Conservation (phyloP, 2,113 vertebrate species). For the Daphoenositta chrysoptera region DNA sequence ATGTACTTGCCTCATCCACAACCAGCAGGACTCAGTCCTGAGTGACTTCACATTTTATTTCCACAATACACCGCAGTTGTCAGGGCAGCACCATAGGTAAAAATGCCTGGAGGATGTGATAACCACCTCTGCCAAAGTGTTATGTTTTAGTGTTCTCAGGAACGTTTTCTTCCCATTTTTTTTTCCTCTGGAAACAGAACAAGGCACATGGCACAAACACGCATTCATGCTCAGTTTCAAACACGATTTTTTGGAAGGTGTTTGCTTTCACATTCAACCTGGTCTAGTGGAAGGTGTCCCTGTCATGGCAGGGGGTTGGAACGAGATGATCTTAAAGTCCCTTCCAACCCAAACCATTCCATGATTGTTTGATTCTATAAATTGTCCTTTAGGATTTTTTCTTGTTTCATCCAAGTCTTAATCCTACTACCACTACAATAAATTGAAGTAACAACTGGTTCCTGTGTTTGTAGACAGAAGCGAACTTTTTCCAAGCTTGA, state of each 20-base stretch:
- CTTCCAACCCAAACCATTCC: background rate
- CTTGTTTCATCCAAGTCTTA: background rate
- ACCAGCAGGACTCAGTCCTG: background rate
- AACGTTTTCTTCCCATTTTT: background rate
- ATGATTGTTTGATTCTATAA: background rate
- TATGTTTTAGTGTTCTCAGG: background rate
- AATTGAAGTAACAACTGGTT: background rate
- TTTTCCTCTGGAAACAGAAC: background rate
- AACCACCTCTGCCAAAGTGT: background rate
- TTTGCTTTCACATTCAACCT: background rate
- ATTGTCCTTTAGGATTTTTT: background rate
- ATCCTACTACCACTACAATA: background rate
- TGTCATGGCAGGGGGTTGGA: background rate
- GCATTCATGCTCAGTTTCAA: background rate
- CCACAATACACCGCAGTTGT: background rate
- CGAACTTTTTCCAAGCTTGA: background rate
- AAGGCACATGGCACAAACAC: background rate
- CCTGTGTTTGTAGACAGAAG: background rate
- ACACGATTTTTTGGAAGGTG: background rate
- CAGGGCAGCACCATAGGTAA: background rate
- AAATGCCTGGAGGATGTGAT: background rate
- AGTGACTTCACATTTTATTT: background rate
- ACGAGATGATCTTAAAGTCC: background rate
- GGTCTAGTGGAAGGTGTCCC: background rate
- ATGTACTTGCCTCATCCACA: background rate